Conservation (phyloP, 2,888 invertebrate genomes). For the Acleris holmiana region DNA sequence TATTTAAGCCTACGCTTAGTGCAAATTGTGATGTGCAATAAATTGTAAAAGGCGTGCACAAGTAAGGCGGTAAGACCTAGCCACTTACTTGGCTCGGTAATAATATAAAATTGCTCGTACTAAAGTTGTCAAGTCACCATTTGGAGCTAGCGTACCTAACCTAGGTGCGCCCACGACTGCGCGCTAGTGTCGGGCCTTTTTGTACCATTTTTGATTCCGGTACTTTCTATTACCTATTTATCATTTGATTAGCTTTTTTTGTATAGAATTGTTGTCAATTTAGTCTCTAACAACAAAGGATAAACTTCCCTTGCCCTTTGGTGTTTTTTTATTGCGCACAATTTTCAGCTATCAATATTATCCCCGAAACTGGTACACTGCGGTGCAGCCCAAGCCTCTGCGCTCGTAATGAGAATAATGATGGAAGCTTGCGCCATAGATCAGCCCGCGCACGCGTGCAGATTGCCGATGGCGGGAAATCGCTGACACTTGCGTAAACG, state of each 20-base stretch:
- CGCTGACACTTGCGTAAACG: slow-evolving; percentile 78
- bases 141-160: slow-evolving; percentile 13
- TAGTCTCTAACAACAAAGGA: no score
- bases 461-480: slow-evolving; percentile 71
- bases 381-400: slow-evolving; percentile 11
- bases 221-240: neutral
- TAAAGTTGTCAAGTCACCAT: slow-evolving; percentile 57
- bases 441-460: slow-evolving; percentile 64
- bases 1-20: neutral
- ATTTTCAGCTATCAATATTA: no score
- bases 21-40: slow-evolving; percentile 5
- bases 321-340: no score
- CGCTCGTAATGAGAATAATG: slow-evolving; percentile 74
- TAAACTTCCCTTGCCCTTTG: no score
- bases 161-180: slow-evolving; percentile 4
- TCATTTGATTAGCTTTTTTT: no score
- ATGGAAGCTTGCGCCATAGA: slow-evolving; percentile 75
- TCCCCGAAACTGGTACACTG: slow-evolving; percentile 5
- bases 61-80: neutral
- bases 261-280: no score
- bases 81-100: slow-evolving; percentile 1
- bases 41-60: slow-evolving; percentile 8
- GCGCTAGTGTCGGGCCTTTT: neutral
- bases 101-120: slow-evolving; percentile 48
- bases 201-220: neutral